A percentile compares a stretch with the other conserved stretches of the same genome.
phyloP scores from a whole-genome alignment of 2,888 invertebrate genomes.

The Macaria liturata region DNA sequence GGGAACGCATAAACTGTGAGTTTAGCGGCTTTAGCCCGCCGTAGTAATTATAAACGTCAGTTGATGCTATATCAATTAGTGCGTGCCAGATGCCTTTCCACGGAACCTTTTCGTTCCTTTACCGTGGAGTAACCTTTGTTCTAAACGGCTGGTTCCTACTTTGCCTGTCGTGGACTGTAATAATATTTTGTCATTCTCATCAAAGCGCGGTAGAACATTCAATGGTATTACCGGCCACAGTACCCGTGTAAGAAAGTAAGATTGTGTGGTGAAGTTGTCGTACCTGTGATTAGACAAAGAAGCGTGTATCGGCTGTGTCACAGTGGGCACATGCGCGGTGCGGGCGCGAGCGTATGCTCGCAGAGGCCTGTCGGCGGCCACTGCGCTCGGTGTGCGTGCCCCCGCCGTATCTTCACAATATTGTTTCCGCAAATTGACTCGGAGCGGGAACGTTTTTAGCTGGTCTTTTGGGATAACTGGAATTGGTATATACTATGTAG shows the following conservation, averaged over 20 bases:
- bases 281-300: slow-evolving; percentile 81
- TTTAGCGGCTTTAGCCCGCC: slow-evolving; percentile 29
- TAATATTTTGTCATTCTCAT: slow-evolving; percentile 37
- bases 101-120: slow-evolving; percentile 70
- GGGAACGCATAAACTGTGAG: slow-evolving; percentile 30
- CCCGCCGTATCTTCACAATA: slow-evolving; percentile 6
- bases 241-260: slow-evolving; percentile 3
- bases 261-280: slow-evolving; percentile 44
- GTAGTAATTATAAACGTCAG: slow-evolving; percentile 62
- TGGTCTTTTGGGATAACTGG: too few species aligned
- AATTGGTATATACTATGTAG: too few species aligned
- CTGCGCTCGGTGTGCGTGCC: slow-evolving; percentile 41
- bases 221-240: slow-evolving; percentile 21
- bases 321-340: slow-evolving; percentile 67
- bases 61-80: slow-evolving; percentile 75
- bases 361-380: slow-evolving; percentile 67
- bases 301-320: slow-evolving; percentile 65
- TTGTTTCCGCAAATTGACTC: not conserved
- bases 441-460: too few species aligned
- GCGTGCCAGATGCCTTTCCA: slow-evolving; percentile 75
- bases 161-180: slow-evolving; percentile 31
- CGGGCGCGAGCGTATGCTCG: slow-evolving; percentile 43
- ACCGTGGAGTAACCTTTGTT: slow-evolving; percentile 62
- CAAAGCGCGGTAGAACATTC: slow-evolving; percentile 22
- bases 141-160: slow-evolving; percentile 44